Base-by-base conservation (phyloP, 2,113 vertebrate genomes). In the Ramphastos sulfuratus region DNA sequence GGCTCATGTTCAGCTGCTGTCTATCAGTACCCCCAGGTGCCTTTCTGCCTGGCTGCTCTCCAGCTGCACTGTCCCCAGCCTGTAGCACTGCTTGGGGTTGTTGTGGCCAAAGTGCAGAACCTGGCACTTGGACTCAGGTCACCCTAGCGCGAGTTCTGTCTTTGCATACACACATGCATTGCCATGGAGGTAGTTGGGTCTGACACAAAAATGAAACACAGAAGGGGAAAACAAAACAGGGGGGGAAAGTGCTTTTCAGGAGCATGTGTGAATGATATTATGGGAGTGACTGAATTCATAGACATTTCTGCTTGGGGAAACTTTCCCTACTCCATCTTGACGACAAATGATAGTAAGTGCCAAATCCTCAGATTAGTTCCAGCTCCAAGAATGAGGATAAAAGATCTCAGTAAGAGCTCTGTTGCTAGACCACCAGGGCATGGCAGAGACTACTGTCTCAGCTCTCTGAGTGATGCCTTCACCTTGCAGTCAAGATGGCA, bases 351-450 rank as follows among this genome's bases (percentile, higher is more conserved):
- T 27, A 64, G 61, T 56, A 80, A 89, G 82, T 74, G 37, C 42
- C 20, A 94, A 92, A 69, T 69, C 74, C 31, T 74, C 21, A 17
- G 65, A 82, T 75, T 69, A 87, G 78, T 81, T 87, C 81, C 61
- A 55, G 59, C 46, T 91, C 48, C 67, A 37, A 73, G 37, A 37
- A 67, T 27, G 19, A 60, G 35, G 50, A 85, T 66, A 80, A 64
- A 85, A 82, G 30, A 60, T 8, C 23, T 78, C 30, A 23, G 37
- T 30, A 65, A 69, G 46, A 86, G 11, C 23, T 61, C 23, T 77
- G 64, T 58, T 75, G 33, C 54, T 39, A 73, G 66, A 63, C 55
- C 17, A 7, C 50, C 42, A 33, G 30, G 61, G 59, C 56, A 85
- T 3, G 12, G 65, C 72, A 81, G 65, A 63, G 42, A 42, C 39